Evolutionary conservation across 1,140 invertebrate species (phyloP), one percentile per base, ranked within the genome.

Genomic region (Monomorium pharaonis): DNA sequence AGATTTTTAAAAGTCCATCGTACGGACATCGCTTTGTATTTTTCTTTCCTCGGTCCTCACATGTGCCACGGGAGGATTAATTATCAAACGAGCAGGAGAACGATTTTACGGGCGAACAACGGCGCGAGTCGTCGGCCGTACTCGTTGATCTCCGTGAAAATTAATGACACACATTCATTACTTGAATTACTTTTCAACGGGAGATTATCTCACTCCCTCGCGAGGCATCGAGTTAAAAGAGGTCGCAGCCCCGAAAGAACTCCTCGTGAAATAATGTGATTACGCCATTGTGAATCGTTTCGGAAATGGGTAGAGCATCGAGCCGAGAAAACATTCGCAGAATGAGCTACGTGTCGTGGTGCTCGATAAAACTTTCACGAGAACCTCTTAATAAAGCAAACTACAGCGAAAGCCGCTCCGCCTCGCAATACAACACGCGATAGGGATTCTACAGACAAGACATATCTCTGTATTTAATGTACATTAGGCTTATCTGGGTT

Each of bases 341-440:
- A 83, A 72, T 72, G 54, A 83, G 24, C 24, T 60, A 81, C 51
- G 51, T 81, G 37, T 72, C 51, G 67, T 24, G 37, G 21, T n/a
- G 2, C 18, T 74, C 51, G 67, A 72, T 60, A 83, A 83, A 83
- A 83, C 54, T 83, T 72, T 72, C 37, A 83, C 37, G 78, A 72
- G n/a, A 33, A 72, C 18, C 51, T 60, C 42, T 74, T 27, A 47
- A 83, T 83, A 83, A 74, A 42, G 42, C 21, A 51, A 58, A 83
- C 24, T 72, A 37, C n/a, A 2, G 44, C n/a, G 49, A 3, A 70
- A 70, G 65, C 21, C 65, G 33, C 49, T 44, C 16, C 7, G 21
- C 10, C 21, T 56, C 44, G 65, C 37, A 37, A 81, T 58, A 58
- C 70, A 49, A 81, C 47, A 44, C n/a, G 69, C 69, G 47, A 47